Percentiles rank a stretch among this genome's conserved stretches.
These are phyloP conservation scores for Pterophyllum scalare DNA, from an alignment of 2,113 vertebrate genomes.

Conservation along the genomic window DNA sequence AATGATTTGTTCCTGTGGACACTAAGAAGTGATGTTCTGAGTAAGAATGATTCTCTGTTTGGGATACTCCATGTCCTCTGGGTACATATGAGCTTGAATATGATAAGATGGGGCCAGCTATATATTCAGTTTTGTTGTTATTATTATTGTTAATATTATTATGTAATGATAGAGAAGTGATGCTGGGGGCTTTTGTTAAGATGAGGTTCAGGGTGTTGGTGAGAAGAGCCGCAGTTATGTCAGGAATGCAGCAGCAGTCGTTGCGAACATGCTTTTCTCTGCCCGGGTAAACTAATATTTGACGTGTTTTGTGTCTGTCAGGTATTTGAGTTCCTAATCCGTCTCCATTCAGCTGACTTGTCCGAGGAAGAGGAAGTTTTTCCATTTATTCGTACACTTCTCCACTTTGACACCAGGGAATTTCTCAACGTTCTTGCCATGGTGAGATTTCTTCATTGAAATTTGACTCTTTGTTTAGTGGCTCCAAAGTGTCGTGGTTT, in stretches of 20 bases:
- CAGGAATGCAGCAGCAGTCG: no score
- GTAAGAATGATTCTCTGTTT: background rate
- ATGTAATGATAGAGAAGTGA: no score
- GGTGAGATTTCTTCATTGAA: conserved; percentile 80
- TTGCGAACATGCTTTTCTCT: no score
- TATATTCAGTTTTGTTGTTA: no score
- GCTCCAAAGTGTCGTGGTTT: no score
- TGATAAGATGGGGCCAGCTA: no score
- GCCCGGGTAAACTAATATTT: background rate
- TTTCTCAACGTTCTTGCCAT: conserved; percentile 97
- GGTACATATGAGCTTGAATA: no score
- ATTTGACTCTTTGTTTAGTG: no score
- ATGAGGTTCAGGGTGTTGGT: no score
- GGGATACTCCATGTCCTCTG: background rate
- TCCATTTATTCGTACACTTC: conserved; percentile 89
- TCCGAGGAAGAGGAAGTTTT: conserved; percentile 92
- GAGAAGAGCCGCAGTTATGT: no score
- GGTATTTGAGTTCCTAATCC: conserved; percentile 97
- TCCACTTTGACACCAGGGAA: conserved; percentile 96
- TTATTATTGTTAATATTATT: no score
- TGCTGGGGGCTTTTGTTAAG: no score
- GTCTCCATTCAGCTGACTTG: conserved; percentile 90
- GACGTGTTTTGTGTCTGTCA: conserved; percentile 50
- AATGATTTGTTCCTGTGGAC: background rate
- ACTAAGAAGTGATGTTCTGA: background rate